Evolutionary conservation across 53 echinoderm and acorn worm genomes (phyloP).

Genomic region (Holothuria leucospilota): DNA sequence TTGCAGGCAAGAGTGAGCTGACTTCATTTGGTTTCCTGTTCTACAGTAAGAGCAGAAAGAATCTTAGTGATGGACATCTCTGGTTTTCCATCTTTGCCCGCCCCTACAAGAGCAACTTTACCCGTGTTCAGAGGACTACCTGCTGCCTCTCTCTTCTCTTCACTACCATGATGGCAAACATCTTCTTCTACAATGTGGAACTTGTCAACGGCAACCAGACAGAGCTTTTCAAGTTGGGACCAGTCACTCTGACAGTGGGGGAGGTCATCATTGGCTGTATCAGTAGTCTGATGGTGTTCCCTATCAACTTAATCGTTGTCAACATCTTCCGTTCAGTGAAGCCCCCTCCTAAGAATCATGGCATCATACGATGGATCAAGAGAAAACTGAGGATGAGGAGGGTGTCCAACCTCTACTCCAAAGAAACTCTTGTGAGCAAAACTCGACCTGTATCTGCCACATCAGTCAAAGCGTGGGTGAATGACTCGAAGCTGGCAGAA

Average conservation of each 20-base stretch:
- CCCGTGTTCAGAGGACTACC: slow-evolving; percentile 87
- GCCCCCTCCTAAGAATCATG: slow-evolving; percentile 50
- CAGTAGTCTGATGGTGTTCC: slow-evolving; percentile 94
- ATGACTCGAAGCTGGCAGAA: not conserved
- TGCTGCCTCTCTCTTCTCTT: slow-evolving; percentile 96
- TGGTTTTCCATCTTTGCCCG: slow-evolving; percentile 95
- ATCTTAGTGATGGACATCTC: slow-evolving; percentile 89
- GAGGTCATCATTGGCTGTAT: slow-evolving; percentile 89
- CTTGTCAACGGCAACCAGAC: slow-evolving; percentile 45
- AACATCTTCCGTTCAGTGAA: slow-evolving; percentile 84
- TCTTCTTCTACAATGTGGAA: slow-evolving; percentile 84
- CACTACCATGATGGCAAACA: slow-evolving; percentile 97
- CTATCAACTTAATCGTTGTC: slow-evolving; percentile 80
- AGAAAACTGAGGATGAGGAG: not conserved
- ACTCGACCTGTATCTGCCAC: slow-evolving; percentile 14
- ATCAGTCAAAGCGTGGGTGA: not conserved
- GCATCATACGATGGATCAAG: slow-evolving; percentile 9
- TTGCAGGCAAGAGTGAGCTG: slow-evolving; percentile 91
- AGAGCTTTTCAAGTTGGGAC: slow-evolving; percentile 66
- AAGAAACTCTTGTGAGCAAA: not conserved
- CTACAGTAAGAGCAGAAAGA: slow-evolving; percentile 82
- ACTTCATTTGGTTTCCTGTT: slow-evolving; percentile 92
- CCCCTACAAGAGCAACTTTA: slow-evolving; percentile 88
- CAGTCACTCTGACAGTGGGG: slow-evolving; percentile 73
- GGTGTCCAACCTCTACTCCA: not conserved